Conservation (phyloP, 2,797 vertebrate genomes). For the Poecilia wingei region DNA sequence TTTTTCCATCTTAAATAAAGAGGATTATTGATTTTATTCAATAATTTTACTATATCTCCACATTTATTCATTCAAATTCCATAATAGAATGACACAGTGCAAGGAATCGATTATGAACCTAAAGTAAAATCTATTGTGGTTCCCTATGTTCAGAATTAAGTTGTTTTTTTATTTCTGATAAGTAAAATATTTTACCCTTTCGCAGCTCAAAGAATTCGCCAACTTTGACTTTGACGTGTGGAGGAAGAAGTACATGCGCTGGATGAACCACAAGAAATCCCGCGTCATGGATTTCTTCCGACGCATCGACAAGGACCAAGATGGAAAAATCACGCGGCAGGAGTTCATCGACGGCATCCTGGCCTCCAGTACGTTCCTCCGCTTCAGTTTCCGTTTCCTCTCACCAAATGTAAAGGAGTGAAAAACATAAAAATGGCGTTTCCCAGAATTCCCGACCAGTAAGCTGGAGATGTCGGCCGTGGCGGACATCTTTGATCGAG, state of each 20-base stretch:
- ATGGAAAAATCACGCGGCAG: constrained; percentile 97
- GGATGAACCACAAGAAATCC: constrained; percentile 99
- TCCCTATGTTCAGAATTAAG: neutral
- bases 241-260: constrained; percentile 99
- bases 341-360: constrained; percentile 99
- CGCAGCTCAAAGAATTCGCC: constrained; percentile 94
- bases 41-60: neutral
- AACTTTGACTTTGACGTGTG: constrained; percentile 99
- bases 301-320: constrained; percentile 98
- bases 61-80: neutral
- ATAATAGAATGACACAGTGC: neutral
- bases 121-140: neutral
- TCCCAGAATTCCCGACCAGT: constrained; percentile 90
- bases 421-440: neutral
- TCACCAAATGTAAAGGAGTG: neutral
- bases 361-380: constrained; percentile 88
- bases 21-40: too few species aligned
- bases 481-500: constrained; percentile 97
- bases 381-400: neutral
- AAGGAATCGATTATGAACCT: neutral
- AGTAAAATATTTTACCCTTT: neutral
- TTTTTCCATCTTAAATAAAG: too few species aligned
- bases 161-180: neutral
- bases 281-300: constrained; percentile 99
- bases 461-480: constrained; percentile 97